phyloP scores from a whole-genome alignment of 2,888 invertebrate species.

The Temnothorax ravouxi region DNA sequence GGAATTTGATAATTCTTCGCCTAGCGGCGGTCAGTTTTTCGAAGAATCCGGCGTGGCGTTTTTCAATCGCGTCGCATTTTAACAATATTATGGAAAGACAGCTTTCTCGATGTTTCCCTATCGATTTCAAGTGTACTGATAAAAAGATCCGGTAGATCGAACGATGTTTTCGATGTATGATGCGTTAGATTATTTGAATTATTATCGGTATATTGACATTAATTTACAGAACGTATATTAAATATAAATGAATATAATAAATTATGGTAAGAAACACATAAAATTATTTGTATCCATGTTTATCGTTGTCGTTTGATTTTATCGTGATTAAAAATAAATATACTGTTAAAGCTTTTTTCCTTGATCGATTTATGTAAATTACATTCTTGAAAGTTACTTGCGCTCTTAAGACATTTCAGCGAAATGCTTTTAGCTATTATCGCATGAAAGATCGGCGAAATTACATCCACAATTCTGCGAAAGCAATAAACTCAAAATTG shows the following conservation, averaged over 20 bases:
- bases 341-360: background rate
- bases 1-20: constrained; percentile 69
- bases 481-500: constrained; percentile 11
- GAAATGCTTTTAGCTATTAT: constrained; percentile 10
- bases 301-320: background rate
- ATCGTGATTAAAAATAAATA: background rate
- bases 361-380: background rate
- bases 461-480: background rate
- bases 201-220: background rate
- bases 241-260: background rate
- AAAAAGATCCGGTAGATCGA: background rate
- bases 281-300: background rate
- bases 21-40: constrained; percentile 31
- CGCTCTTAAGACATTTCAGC: background rate
- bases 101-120: background rate
- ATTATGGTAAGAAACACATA: background rate
- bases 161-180: background rate
- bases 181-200: background rate
- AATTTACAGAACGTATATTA: background rate
- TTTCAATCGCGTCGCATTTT: constrained; percentile 25
- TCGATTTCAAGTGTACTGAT: background rate
- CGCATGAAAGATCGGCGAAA: background rate
- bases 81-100: constrained; percentile 34
- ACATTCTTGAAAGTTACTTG: background rate
- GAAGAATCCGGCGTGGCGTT: background rate